phyloP scores from a whole-genome alignment of 2,888 invertebrate species.

The Drymonia ruficornis region DNA sequence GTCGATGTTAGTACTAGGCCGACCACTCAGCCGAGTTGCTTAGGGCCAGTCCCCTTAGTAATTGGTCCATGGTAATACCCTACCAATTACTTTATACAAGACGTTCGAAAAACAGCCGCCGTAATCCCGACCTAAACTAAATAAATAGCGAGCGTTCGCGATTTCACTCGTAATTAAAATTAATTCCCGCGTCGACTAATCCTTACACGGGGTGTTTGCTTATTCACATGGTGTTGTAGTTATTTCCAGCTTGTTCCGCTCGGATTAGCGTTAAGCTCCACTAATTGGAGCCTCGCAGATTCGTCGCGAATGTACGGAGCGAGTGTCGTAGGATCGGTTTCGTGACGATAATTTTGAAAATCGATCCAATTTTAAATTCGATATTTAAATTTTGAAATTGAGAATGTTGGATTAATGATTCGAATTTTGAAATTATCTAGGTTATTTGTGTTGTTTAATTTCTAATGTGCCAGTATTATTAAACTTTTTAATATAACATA shows the following conservation, averaged over 20 bases:
- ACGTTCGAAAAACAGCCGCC: slow-evolving; percentile 13
- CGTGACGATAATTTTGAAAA: background rate
- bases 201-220: slow-evolving; percentile 48
- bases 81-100: slow-evolving; percentile 10
- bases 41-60: no score
- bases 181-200: slow-evolving; percentile 53
- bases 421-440: no score
- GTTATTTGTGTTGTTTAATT: no score
- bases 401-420: no score
- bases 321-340: background rate
- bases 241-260: slow-evolving; percentile 67
- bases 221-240: slow-evolving; percentile 64
- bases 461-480: no score
- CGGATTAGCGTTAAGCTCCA: slow-evolving; percentile 67
- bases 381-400: background rate
- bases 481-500: no score
- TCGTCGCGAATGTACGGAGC: slow-evolving; percentile 34
- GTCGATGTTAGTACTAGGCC: no score
- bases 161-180: slow-evolving; percentile 54
- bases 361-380: background rate
- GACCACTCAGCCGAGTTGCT: no score
- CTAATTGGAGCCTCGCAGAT: slow-evolving; percentile 69
- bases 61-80: no score
- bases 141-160: slow-evolving; percentile 18
- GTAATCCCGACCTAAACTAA: slow-evolving; percentile 29